Evolutionary conservation across 2,888 invertebrate species (phyloP).

Genomic region (Lordiphosa andalusiaca): DNA sequence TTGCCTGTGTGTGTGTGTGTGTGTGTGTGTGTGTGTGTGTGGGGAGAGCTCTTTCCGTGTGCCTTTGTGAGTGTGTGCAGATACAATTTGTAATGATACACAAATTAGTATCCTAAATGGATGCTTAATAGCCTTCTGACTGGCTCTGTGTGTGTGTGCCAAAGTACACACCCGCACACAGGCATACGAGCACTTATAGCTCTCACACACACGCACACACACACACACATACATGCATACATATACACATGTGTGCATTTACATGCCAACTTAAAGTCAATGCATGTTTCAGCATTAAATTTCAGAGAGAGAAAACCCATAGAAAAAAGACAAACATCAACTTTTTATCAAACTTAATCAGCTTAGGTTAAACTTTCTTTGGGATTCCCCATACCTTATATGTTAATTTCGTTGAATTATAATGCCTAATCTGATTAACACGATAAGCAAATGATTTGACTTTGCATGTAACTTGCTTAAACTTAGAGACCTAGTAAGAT

Average conservation of each 20-base stretch:
- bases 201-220: constrained; percentile 1
- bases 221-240: not conserved
- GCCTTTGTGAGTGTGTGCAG: constrained; percentile 26
- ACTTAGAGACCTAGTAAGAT: no score
- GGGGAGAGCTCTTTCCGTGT: constrained; percentile 9
- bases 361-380: no score
- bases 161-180: constrained; percentile 6
- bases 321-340: no score
- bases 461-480: no score
- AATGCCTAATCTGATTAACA: no score
- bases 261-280: constrained; percentile 8
- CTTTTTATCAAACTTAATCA: no score
- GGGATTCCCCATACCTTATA: no score
- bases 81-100: constrained; percentile 76
- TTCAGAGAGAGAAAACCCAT: no score
- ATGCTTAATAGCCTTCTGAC: constrained; percentile 65
- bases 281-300: not conserved
- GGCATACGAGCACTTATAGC: no score
- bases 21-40: constrained; percentile 29
- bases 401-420: no score
- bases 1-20: constrained; percentile 18
- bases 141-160: constrained; percentile 7
- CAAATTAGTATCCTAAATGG: constrained; percentile 76
- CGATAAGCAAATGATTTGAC: no score
- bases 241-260: no score